Evolutionary conservation across 2,888 invertebrate genomes (phyloP).

Genomic region (Cyrtodaria siliqua): DNA sequence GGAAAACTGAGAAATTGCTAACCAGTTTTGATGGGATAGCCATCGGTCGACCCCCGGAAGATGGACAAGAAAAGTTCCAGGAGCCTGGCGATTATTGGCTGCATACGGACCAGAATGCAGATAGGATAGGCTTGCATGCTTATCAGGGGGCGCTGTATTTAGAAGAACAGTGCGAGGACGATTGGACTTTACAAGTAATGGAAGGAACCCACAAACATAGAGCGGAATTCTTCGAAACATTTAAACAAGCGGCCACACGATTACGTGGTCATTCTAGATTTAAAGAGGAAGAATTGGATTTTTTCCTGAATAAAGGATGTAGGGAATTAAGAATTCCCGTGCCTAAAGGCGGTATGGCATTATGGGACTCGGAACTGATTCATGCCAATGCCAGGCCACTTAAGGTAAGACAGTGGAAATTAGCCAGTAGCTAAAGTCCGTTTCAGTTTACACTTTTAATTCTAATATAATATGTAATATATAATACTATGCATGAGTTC

Average conservation of each 20-base stretch:
- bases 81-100: constrained; percentile 36
- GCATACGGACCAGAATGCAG: constrained; percentile 59
- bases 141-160: constrained; percentile 71
- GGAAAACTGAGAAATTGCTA: constrained; percentile 75
- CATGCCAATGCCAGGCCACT: constrained; percentile 67
- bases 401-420: no score
- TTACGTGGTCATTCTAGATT: constrained; percentile 32
- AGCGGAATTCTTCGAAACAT: constrained; percentile 50
- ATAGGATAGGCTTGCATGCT: constrained; percentile 61
- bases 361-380: constrained; percentile 73
- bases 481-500: no score
- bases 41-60: constrained; percentile 71
- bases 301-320: constrained; percentile 55
- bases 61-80: constrained; percentile 43
- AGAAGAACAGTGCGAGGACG: constrained; percentile 59
- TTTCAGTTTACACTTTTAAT: no score
- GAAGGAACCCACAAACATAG: constrained; percentile 59
- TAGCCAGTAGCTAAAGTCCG: no score
- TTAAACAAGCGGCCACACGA: constrained; percentile 39
- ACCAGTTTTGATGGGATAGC: constrained; percentile 74
- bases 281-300: constrained; percentile 43
- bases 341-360: constrained; percentile 70
- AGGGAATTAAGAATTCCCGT: constrained; percentile 47
- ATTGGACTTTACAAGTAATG: constrained; percentile 59
- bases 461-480: no score